Conservation (phyloP, 1,140 invertebrate species). For the Ips nitidus region DNA sequence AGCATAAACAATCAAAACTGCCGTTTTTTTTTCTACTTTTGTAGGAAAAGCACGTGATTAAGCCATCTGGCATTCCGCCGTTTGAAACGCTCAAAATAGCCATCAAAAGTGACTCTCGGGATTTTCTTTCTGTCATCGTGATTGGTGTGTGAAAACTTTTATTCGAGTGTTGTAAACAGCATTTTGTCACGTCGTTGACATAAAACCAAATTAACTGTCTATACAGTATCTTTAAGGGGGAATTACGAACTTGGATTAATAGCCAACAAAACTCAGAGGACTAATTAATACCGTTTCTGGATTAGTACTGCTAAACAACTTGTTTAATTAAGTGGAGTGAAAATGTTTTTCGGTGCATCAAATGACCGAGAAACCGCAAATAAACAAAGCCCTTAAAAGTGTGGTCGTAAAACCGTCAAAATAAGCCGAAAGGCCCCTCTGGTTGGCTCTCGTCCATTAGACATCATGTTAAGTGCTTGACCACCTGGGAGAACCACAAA, state of each 20-base stretch:
- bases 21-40: no score
- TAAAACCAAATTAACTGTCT: slow-evolving; percentile 1
- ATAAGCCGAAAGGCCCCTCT: slow-evolving; percentile 33
- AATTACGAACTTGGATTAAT: no score
- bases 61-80: slow-evolving; percentile 5
- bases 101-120: slow-evolving; percentile 16
- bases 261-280: background rate
- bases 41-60: background rate
- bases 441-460: slow-evolving; percentile 36
- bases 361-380: slow-evolving; percentile 20
- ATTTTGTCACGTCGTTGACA: slow-evolving; percentile 12
- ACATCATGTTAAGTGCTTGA: slow-evolving; percentile 40
- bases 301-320: background rate
- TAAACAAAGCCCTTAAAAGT: slow-evolving; percentile 28
- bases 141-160: slow-evolving; percentile 10
- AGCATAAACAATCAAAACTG: no score
- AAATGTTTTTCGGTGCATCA: slow-evolving; percentile 22
- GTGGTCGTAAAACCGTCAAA: slow-evolving; percentile 38
- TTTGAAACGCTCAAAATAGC: background rate
- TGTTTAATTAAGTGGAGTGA: slow-evolving; percentile 21
- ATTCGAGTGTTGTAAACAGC: slow-evolving; percentile 8
- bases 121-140: slow-evolving; percentile 14
- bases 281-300: background rate
- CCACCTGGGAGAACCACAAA: slow-evolving; percentile 41
- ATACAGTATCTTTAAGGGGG: no score